Evolutionary conservation across 2,888 invertebrate species (phyloP).

Genomic region (Lasioglossum zephyrum): DNA sequence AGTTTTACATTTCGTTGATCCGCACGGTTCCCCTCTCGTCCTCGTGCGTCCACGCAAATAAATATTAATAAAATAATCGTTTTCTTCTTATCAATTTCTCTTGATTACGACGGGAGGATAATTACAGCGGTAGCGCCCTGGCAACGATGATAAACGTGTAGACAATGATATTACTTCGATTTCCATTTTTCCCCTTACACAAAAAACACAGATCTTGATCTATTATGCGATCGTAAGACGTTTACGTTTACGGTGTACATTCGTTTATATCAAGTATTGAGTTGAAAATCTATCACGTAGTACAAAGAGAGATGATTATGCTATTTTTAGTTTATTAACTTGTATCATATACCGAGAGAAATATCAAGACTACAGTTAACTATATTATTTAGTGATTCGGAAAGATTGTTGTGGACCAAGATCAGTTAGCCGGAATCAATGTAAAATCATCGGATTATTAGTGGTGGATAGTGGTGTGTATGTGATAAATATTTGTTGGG

Average conservation of each 20-base stretch:
- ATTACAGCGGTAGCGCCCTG: slow-evolving; percentile 66
- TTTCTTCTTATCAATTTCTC: slow-evolving; percentile 5
- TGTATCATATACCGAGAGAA: slow-evolving; percentile 79
- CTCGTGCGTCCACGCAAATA: slow-evolving; percentile 4
- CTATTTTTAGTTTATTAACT: slow-evolving; percentile 79
- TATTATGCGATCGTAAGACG: slow-evolving; percentile 80
- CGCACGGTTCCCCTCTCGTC: slow-evolving; percentile 33
- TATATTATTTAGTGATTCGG: slow-evolving; percentile 77
- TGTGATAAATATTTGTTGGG: slow-evolving; percentile 48
- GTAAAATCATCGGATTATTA: slow-evolving; percentile 67
- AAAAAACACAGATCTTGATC: slow-evolving; percentile 81
- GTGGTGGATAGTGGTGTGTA: slow-evolving; percentile 42
- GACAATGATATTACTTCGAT: slow-evolving; percentile 67
- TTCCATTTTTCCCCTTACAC: slow-evolving; percentile 70
- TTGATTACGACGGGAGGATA: slow-evolving; percentile 45
- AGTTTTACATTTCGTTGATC: not conserved
- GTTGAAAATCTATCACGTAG: slow-evolving; percentile 81
- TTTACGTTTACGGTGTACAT: slow-evolving; percentile 75
- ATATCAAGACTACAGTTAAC: slow-evolving; percentile 79
- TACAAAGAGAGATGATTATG: slow-evolving; percentile 82
- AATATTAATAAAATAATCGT: slow-evolving; percentile 39
- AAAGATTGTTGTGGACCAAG: slow-evolving; percentile 72
- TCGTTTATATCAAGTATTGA: slow-evolving; percentile 77
- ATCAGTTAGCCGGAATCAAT: slow-evolving; percentile 70
- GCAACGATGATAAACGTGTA: slow-evolving; percentile 63